Percentiles rank a stretch among this genome's conserved stretches.
These are phyloP conservation scores for Glyptemys insculpta DNA, from an alignment of 2,797 vertebrate species.

Conservation along the genomic window DNA sequence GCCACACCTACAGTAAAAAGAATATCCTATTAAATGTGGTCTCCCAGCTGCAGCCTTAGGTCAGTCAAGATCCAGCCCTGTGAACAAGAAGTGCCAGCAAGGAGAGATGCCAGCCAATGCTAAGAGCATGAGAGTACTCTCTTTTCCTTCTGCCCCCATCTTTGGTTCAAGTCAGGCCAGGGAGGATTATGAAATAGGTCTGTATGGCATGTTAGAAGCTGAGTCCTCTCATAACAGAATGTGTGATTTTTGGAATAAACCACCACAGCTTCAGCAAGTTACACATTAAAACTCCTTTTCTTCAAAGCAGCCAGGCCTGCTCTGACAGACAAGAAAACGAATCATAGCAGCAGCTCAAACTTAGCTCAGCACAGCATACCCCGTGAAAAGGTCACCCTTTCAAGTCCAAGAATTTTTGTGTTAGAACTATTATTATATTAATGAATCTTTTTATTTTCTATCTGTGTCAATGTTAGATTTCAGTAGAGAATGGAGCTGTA, in stretches of 20 bases:
- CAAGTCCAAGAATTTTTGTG: not conserved
- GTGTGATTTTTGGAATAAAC: not conserved
- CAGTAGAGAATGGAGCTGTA: not conserved
- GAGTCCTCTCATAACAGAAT: not conserved
- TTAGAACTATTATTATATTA: not conserved
- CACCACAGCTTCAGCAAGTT: not conserved
- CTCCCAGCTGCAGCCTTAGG: not conserved
- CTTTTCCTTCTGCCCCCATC: not conserved
- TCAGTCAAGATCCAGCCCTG: not conserved
- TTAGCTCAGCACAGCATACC: not conserved
- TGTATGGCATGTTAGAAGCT: not conserved
- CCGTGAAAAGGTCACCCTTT: not conserved
- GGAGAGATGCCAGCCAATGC: not conserved
- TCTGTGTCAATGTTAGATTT: accelerated
- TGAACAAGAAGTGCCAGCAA: not conserved
- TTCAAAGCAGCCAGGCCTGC: not conserved
- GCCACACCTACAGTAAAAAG: not conserved
- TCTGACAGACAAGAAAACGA: not conserved
- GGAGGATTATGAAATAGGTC: not conserved
- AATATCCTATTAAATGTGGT: not conserved
- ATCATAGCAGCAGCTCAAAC: not conserved
- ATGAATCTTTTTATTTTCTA: not conserved
- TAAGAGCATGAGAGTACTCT: accelerated
- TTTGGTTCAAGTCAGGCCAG: not conserved
- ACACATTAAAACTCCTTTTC: not conserved